These are phyloP conservation scores for Xiphophorus birchmanni DNA, from an alignment of 2,797 vertebrate genomes.

Conservation along the genomic window DNA sequence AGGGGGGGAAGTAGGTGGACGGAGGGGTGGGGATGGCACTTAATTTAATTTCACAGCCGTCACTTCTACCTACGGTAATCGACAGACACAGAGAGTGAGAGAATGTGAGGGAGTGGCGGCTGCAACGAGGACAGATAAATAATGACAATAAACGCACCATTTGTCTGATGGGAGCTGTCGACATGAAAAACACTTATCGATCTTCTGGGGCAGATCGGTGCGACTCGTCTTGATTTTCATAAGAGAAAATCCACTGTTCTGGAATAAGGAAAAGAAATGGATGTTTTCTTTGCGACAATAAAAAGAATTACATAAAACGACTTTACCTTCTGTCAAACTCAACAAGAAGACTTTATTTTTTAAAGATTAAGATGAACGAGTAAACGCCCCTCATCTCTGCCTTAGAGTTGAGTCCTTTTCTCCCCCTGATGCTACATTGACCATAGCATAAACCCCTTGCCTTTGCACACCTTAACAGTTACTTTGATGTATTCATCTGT, in stretches of 20 bases:
- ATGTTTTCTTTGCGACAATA: not conserved
- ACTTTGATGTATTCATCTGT: conserved; percentile 75
- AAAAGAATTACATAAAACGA: not conserved
- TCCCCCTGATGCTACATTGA: conserved; percentile 58
- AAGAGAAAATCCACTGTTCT: conserved; percentile 19
- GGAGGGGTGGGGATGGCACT: conserved; percentile 36
- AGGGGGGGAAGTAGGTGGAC: conserved; percentile 24
- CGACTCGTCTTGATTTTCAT: conserved; percentile 29
- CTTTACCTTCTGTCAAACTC: conserved; percentile 6
- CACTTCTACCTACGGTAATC: conserved; percentile 59
- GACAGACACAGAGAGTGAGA: conserved; percentile 51
- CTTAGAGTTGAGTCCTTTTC: conserved; percentile 10
- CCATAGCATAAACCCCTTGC: conserved; percentile 62
- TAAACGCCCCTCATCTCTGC: not conserved
- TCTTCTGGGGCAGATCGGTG: conserved; percentile 26
- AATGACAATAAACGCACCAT: conserved; percentile 64
- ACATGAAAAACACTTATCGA: conserved; percentile 41
- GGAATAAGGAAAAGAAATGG: not conserved
- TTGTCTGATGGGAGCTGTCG: conserved; percentile 41
- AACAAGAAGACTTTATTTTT: conserved; percentile 3
- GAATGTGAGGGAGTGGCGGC: conserved; percentile 49
- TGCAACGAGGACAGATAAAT: conserved; percentile 59
- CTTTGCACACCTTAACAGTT: conserved; percentile 61
- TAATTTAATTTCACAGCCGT: conserved; percentile 75
- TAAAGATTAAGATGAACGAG: not conserved